Evolutionary conservation across 2,888 invertebrate genomes (phyloP).

Genomic region (Blastobasis adustella): DNA sequence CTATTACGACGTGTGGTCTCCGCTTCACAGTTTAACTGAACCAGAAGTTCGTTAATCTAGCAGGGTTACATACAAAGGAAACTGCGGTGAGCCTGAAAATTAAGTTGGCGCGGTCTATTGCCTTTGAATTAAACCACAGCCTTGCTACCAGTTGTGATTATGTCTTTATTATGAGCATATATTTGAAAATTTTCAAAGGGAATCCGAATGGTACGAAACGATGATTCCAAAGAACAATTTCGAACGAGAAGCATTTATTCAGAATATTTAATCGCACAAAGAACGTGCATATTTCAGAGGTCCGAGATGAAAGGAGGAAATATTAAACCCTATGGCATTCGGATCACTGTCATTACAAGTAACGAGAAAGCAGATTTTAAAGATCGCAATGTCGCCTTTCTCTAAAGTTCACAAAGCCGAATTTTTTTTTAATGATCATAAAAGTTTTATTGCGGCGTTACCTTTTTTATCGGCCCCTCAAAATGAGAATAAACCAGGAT

Average conservation of each 20-base stretch:
- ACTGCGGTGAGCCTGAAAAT: conserved; percentile 68
- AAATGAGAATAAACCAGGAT: conserved; percentile 1
- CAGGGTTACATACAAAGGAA: conserved; percentile 63
- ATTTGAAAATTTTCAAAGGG: conserved; percentile 24
- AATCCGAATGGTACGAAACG: not conserved
- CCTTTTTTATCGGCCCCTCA: not conserved
- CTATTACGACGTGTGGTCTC: not conserved
- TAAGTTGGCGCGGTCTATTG: conserved; percentile 67
- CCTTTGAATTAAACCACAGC: conserved; percentile 59
- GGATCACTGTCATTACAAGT: no score
- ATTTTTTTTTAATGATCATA: conserved; percentile 4
- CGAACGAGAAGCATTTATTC: not conserved
- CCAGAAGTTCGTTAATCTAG: conserved; percentile 58
- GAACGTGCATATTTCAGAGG: not conserved
- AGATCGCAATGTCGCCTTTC: not conserved
- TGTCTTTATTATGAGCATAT: conserved; percentile 23
- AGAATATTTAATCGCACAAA: not conserved
- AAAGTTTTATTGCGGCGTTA: conserved; percentile 3
- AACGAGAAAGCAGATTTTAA: not conserved
- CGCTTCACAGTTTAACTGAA: conserved; percentile 24
- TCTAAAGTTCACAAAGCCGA: not conserved
- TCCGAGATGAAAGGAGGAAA: not conserved
- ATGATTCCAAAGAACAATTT: not conserved
- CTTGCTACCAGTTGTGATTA: conserved; percentile 24
- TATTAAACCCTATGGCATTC: not conserved